These are phyloP conservation scores for Pecten maximus DNA, from an alignment of 2,888 invertebrate genomes.

Conservation along the genomic window DNA sequence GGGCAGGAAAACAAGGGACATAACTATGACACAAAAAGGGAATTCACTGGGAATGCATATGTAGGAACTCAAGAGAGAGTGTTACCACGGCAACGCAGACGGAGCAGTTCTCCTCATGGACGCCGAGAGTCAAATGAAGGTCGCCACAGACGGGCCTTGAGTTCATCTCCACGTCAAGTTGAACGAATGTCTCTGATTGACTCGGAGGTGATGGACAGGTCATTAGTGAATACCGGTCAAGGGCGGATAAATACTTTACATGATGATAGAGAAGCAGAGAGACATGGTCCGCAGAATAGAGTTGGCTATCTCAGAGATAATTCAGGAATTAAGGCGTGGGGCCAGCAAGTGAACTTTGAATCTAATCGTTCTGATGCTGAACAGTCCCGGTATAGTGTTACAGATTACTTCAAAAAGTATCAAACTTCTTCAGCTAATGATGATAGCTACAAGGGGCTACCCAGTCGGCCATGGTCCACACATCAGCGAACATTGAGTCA, in stretches of 20 bases:
- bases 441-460: neutral
- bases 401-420: conserved; percentile 76
- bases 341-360: neutral
- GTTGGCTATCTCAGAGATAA: conserved; percentile 10
- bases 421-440: conserved; percentile 42
- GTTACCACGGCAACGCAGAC: conserved; percentile 11
- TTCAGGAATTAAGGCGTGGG: conserved; percentile 51
- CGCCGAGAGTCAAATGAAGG: neutral
- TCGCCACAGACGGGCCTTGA: neutral
- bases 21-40: neutral
- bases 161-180: conserved; percentile 27
- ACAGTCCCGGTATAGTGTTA: conserved; percentile 73
- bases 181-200: neutral
- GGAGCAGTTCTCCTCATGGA: conserved; percentile 9
- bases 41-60: neutral
- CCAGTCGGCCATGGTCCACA: neutral
- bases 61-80: neutral
- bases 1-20: neutral
- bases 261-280: neutral
- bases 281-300: neutral
- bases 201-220: neutral
- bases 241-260: neutral
- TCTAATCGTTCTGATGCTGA: conserved; percentile 52
- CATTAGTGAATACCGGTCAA: neutral
- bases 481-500: conserved; percentile 53